Conservation (phyloP, 2,888 invertebrate genomes). For the Folsomia manolachei region DNA sequence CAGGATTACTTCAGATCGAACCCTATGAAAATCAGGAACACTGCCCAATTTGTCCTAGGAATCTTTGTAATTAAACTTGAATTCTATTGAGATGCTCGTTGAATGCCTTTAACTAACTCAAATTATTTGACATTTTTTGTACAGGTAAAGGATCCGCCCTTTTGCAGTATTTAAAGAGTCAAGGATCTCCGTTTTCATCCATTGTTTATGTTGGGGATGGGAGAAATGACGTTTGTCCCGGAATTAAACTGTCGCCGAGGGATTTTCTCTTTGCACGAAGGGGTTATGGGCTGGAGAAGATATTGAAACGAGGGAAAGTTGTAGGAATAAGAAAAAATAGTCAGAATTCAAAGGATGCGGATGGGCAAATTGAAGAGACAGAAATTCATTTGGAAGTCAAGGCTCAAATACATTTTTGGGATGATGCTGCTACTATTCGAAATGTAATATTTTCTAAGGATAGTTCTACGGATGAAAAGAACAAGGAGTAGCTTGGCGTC, state of each 20-base stretch:
- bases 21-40: neutral
- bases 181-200: constrained; percentile 58
- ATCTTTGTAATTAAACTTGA: constrained; percentile 66
- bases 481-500: too few species aligned
- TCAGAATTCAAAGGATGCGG: neutral
- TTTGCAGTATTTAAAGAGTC: constrained; percentile 62
- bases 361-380: neutral
- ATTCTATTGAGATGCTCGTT: too few species aligned
- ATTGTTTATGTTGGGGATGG: constrained; percentile 75
- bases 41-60: constrained; percentile 56
- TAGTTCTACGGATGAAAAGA: too few species aligned
- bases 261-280: constrained; percentile 68
- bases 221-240: constrained; percentile 73
- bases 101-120: too few species aligned
- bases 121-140: too few species aligned
- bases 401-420: constrained; percentile 51
- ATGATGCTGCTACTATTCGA: constrained; percentile 19
- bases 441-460: neutral
- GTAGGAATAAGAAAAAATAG: constrained; percentile 2
- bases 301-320: constrained; percentile 48
- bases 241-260: constrained; percentile 57
- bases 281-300: constrained; percentile 56
- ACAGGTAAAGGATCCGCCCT: constrained; percentile 69
- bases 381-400: neutral
- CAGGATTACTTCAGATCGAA: neutral